Evolutionary conservation across 2,888 invertebrate species (phyloP).

Genomic region (Hirudinaria manillensis): DNA sequence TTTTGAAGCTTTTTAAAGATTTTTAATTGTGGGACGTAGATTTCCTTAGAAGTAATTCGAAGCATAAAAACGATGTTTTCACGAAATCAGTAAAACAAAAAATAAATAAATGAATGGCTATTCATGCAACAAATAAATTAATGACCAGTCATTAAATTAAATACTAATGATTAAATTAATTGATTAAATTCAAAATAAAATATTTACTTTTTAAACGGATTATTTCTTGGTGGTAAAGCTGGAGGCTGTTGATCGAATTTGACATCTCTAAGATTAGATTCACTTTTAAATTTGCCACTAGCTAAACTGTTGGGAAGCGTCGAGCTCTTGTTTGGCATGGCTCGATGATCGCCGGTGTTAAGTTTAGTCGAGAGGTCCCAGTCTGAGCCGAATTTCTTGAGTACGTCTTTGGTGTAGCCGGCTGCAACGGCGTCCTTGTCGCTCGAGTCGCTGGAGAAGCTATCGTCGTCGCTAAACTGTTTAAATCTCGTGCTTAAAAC

Average conservation of each 20-base stretch:
- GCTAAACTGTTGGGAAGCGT: background rate
- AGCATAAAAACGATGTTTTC: too few species aligned
- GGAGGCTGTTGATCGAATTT: conserved; percentile 9
- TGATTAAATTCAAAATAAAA: too few species aligned
- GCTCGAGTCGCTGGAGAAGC: background rate
- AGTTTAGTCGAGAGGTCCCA: background rate
- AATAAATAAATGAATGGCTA: too few species aligned
- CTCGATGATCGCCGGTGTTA: background rate
- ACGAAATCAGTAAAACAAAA: too few species aligned
- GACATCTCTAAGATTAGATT: conserved; percentile 16
- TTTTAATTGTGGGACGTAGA: too few species aligned
- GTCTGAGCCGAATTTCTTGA: background rate
- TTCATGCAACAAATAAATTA: too few species aligned
- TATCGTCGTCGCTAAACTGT: background rate
- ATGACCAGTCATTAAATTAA: too few species aligned
- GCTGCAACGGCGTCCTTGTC: background rate
- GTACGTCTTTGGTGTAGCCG: background rate
- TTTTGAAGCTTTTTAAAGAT: too few species aligned
- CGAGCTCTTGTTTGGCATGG: background rate
- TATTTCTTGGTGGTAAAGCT: conserved; percentile 25
- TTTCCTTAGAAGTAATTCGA: too few species aligned
- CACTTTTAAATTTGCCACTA: conserved; percentile 15
- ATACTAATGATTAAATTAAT: too few species aligned
- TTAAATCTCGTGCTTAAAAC: background rate
- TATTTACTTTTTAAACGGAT: conserved; percentile 27